Base-by-base conservation (phyloP, 2,888 invertebrate genomes). In the Tanytarsus gracilentus region DNA sequence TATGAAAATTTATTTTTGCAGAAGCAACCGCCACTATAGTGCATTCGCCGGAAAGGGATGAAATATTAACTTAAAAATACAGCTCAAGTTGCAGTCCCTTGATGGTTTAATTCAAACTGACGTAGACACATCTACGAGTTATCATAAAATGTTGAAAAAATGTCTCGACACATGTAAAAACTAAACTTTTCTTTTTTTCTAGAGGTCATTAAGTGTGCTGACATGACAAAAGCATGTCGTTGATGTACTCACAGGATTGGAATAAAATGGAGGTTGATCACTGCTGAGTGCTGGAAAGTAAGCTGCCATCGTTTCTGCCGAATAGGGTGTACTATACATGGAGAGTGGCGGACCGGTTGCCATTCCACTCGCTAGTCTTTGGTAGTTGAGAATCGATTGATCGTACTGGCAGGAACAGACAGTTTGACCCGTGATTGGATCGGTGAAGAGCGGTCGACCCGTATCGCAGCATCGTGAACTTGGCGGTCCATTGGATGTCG, bases 331-430 rank as follows among this genome's bases (percentile, higher is more conserved):
- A 71, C 84, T 84, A 78, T 86, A 86, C 81, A 89, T 88, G 29
- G 88, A 83, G 66, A 90, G 77, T 55, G 88, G 88, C 66, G 89
- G 79, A 53, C 86, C 86, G 14, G 82, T 80, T 2, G 78, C 72
- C 50, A 74, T 78, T 29, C 75, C 75, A 18, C 40, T 56, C 33
- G 80, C 86, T 63, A 90, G 79, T 70, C 89, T 80, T 76, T 88
- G 90, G 77, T 88, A 88, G 76, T 84, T 84, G 18, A 63, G 16
- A 49, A 63, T 60, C 44, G 61, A 62, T 61, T 62, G 62, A 76
- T 90, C 90, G 77, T 90, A 90, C 75, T 91, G 91, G 75, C 91
- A 91, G 68, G 90, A 90, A 77, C 91, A 91, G 64, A 91, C 85
- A 61, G 86, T 88, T 75, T 90, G 89, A 61, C 91, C 90, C 66